These are phyloP conservation scores for Neotoxoptera formosana DNA, from an alignment of 1,140 invertebrate genomes.

Conservation along the genomic window DNA sequence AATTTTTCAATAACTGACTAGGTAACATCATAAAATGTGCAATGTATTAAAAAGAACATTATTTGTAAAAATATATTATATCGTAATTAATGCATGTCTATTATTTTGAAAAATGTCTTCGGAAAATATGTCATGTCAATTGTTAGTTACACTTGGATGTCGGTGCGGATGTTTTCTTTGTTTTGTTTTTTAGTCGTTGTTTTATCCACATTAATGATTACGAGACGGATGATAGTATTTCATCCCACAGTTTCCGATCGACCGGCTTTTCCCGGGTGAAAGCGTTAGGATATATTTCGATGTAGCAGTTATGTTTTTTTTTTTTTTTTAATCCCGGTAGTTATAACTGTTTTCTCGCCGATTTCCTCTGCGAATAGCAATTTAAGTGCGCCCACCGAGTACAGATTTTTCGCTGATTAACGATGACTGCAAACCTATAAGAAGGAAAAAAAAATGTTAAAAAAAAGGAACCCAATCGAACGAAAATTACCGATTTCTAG, in stretches of 20 bases:
- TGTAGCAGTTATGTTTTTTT: conserved; percentile 9
- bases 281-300: conserved; percentile 20
- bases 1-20: not conserved
- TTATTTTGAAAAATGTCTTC: not conserved
- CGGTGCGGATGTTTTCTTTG: not conserved
- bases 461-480: not conserved
- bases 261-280: conserved; percentile 54
- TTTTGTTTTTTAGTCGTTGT: not conserved
- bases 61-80: not conserved
- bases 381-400: not conserved
- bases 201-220: conserved; percentile 13
- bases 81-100: not conserved
- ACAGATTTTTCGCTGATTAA: conserved; percentile 55
- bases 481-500: conserved; percentile 41
- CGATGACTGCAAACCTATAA: not conserved
- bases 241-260: conserved; percentile 41
- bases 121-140: not conserved
- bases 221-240: conserved; percentile 27
- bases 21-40: not conserved
- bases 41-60: not conserved
- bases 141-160: not conserved
- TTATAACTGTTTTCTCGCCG: conserved; percentile 33
- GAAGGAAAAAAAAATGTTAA: not conserved
- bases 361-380: conserved; percentile 23
- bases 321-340: not conserved